These are phyloP conservation scores for Harpagifer antarcticus DNA, from an alignment of 2,797 vertebrate species.

Conservation along the genomic window DNA sequence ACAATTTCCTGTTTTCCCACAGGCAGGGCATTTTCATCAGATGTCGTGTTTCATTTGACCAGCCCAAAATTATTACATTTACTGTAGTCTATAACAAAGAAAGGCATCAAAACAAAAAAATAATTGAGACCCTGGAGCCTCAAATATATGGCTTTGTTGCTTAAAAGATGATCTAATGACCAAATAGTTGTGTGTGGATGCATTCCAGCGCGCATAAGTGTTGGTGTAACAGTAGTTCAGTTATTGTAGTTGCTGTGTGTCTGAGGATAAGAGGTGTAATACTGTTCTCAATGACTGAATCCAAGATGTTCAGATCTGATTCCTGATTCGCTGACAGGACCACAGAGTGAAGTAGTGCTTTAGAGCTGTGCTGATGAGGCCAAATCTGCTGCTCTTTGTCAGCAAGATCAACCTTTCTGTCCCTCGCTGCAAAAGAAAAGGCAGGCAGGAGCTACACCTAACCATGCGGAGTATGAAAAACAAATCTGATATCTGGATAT, in stretches of 20 bases:
- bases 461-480: too few relatives aligned
- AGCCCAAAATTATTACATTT: not conserved
- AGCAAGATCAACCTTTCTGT: slow-evolving; percentile 38
- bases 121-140: not conserved
- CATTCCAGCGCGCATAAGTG: too few relatives aligned
- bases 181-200: not conserved
- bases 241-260: not conserved
- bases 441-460: not conserved
- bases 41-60: not conserved
- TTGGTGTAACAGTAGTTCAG: not conserved
- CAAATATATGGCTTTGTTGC: not conserved
- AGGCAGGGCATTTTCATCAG: not conserved
- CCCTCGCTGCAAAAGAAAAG: not conserved
- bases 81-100: not conserved
- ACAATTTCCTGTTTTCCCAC: not conserved
- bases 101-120: not conserved
- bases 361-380: slow-evolving; percentile 46
- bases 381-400: slow-evolving; percentile 38
- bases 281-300: not conserved
- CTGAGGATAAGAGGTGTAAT: not conserved
- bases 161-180: not conserved
- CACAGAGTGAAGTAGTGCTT: slow-evolving; percentile 16
- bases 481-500: too few relatives aligned
- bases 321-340: not conserved
- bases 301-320: not conserved